A percentile compares a stretch with the other conserved stretches of the same genome.
These are phyloP conservation scores for Catharus bicknelli DNA, from an alignment of 2,113 vertebrate species.

Conservation along the genomic window DNA sequence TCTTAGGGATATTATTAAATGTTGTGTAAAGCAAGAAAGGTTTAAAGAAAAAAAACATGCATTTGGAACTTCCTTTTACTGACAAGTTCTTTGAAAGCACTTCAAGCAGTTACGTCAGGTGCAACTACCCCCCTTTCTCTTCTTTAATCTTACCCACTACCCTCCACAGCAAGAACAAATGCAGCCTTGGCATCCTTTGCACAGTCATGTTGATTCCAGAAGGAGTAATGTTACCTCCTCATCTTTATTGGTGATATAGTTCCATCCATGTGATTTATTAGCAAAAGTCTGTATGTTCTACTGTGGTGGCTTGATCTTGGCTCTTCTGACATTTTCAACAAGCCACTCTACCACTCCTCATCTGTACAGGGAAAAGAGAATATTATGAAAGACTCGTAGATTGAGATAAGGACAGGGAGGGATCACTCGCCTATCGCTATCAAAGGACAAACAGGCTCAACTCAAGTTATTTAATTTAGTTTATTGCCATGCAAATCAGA, in stretches of 20 bases:
- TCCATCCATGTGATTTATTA: background rate
- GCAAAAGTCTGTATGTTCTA: background rate
- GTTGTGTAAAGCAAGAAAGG: background rate
- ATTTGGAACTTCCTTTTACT: background rate
- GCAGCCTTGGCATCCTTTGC: background rate
- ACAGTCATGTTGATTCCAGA: background rate
- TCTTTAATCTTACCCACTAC: background rate
- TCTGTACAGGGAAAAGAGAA: background rate
- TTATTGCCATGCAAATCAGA: background rate
- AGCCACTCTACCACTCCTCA: background rate
- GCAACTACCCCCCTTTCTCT: background rate
- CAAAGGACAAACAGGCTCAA: background rate
- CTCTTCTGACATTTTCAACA: background rate
- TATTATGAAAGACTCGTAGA: background rate
- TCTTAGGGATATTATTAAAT: background rate
- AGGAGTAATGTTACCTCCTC: background rate
- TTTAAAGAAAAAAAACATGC: background rate
- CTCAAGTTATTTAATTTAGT: background rate
- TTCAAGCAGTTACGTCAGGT: background rate
- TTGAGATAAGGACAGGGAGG: background rate
- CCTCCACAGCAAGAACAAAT: background rate
- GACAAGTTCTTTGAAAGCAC: background rate
- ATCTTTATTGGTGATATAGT: background rate
- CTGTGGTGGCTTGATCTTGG: background rate
- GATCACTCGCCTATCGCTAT: background rate